phyloP scores from a whole-genome alignment of 2,888 invertebrate genomes.

The Amphipyra berbera region DNA sequence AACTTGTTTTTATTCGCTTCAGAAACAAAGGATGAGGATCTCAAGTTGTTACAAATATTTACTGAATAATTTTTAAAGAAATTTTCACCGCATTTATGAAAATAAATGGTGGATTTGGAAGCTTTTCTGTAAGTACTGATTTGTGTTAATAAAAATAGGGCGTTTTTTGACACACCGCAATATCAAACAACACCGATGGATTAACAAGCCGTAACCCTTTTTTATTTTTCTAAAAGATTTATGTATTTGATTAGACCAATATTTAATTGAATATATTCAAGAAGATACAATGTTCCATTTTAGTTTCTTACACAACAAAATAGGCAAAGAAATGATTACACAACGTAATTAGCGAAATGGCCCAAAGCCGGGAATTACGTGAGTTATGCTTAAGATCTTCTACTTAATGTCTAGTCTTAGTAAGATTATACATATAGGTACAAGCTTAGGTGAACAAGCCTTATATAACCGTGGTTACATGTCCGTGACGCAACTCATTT shows the following conservation, averaged over 20 bases:
- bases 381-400: constrained; percentile 34
- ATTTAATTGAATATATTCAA: too few relatives aligned
- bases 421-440: constrained; percentile 31
- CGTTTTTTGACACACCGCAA: too few relatives aligned
- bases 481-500: constrained; percentile 48
- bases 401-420: constrained; percentile 34
- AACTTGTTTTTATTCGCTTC: constrained; percentile 30
- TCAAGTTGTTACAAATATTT: constrained; percentile 31
- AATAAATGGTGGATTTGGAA: not conserved
- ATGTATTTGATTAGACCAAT: too few relatives aligned
- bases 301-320: constrained; percentile 8
- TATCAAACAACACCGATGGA: too few relatives aligned
- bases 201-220: too few relatives aligned
- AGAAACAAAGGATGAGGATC: constrained; percentile 34
- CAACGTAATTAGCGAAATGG: constrained; percentile 41
- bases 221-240: too few relatives aligned
- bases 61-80: not conserved
- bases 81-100: constrained; percentile 1
- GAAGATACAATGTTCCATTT: not conserved
- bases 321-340: constrained; percentile 24
- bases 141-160: too few relatives aligned
- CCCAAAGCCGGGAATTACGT: constrained; percentile 31
- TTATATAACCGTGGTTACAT: constrained; percentile 48
- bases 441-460: constrained; percentile 10
- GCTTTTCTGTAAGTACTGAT: not conserved